Conservation (phyloP, 2,797 vertebrate genomes). For the Lithobates sylvaticus region DNA sequence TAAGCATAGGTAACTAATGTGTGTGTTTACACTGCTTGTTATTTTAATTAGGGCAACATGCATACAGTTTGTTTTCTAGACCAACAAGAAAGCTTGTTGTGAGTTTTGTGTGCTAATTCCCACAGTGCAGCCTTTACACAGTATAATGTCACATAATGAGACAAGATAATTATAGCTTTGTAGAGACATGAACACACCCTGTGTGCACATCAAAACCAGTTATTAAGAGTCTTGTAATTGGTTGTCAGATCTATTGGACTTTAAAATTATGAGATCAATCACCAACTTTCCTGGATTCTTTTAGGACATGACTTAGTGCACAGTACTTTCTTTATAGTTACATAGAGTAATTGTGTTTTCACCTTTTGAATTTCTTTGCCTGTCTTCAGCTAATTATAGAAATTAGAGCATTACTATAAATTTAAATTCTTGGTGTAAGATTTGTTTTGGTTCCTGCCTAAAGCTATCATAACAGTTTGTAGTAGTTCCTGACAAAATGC, state of each 20-base stretch:
- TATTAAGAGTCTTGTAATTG: slow-evolving; percentile 81
- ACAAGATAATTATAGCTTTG: slow-evolving; percentile 81
- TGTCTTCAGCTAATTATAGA: slow-evolving; percentile 46
- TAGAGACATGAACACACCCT: slow-evolving; percentile 72
- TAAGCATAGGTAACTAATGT: slow-evolving; percentile 65
- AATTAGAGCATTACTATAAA: slow-evolving; percentile 30
- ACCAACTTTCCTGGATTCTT: slow-evolving; percentile 66
- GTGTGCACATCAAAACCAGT: slow-evolving; percentile 71
- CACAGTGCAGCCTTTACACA: slow-evolving; percentile 73
- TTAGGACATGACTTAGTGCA: slow-evolving; percentile 46
- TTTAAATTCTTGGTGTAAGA: not conserved
- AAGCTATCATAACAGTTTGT: slow-evolving; percentile 36
- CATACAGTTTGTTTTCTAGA: slow-evolving; percentile 66
- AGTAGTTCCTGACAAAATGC: not conserved
- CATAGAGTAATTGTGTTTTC: slow-evolving; percentile 18
- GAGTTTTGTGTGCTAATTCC: slow-evolving; percentile 72
- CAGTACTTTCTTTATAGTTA: slow-evolving; percentile 39
- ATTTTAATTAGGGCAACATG: slow-evolving; percentile 74
- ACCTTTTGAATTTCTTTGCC: slow-evolving; percentile 37
- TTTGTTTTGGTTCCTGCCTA: not conserved
- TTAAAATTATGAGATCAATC: slow-evolving; percentile 74
- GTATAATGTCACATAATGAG: slow-evolving; percentile 77
- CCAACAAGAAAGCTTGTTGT: slow-evolving; percentile 59
- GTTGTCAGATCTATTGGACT: slow-evolving; percentile 73
- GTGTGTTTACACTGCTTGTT: slow-evolving; percentile 68